phyloP scores from a whole-genome alignment of 2,797 vertebrate genomes.

The Holocentrus rufus region DNA sequence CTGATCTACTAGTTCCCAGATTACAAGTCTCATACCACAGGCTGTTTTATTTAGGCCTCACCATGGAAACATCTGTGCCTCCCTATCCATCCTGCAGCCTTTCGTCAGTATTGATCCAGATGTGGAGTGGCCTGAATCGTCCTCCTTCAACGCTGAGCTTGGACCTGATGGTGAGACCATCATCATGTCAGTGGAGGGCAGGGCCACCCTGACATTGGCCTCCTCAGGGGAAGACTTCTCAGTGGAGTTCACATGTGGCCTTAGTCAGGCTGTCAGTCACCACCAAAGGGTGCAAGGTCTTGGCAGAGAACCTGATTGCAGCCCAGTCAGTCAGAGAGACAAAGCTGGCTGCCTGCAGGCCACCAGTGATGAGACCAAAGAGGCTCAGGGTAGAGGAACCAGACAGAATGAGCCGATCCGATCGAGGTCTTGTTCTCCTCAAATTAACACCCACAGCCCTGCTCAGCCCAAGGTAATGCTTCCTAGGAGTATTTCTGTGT shows the following conservation, averaged over 20 bases:
- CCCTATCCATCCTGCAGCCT: slow-evolving; percentile 47
- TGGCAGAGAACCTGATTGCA: slow-evolving; percentile 42
- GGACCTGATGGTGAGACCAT: slow-evolving; percentile 71
- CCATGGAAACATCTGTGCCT: not conserved
- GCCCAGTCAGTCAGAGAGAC: slow-evolving; percentile 11
- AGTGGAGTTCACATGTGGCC: slow-evolving; percentile 85
- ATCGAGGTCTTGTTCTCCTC: slow-evolving; percentile 45
- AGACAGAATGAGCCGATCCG: slow-evolving; percentile 38
- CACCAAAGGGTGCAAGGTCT: slow-evolving; percentile 13
- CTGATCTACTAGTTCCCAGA: not conserved
- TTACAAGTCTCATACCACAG: too few species aligned
- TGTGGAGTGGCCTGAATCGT: slow-evolving; percentile 82
- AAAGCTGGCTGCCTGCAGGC: slow-evolving; percentile 19
- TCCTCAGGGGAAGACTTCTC: slow-evolving; percentile 85
- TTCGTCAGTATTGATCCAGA: slow-evolving; percentile 74
- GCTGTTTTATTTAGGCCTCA: not conserved
- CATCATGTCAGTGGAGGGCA: slow-evolving; percentile 84
- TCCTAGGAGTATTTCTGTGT: not conserved
- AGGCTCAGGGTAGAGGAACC: slow-evolving; percentile 35
- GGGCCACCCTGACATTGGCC: slow-evolving; percentile 81
- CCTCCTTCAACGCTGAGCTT: slow-evolving; percentile 47
- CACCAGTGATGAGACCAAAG: slow-evolving; percentile 11
- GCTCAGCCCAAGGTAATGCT: slow-evolving; percentile 54
- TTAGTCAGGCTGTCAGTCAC: slow-evolving; percentile 76
- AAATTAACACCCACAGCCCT: slow-evolving; percentile 13